phyloP scores from a whole-genome alignment of 2,888 invertebrate genomes.

The Prosapia bicincta region DNA sequence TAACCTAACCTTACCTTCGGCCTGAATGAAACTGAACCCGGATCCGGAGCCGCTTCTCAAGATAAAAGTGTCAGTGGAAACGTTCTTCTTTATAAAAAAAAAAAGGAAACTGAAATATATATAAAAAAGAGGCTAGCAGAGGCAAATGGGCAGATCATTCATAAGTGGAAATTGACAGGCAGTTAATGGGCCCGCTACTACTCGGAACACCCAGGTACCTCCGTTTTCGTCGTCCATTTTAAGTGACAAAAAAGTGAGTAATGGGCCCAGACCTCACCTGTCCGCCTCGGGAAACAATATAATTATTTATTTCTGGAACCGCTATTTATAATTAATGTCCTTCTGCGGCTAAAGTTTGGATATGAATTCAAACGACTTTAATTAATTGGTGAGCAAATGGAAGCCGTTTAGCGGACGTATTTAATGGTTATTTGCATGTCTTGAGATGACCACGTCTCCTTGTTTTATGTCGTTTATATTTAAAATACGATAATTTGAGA shows the following conservation, averaged over 20 bases:
- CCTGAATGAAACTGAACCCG: not conserved
- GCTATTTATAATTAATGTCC: slow-evolving; percentile 2
- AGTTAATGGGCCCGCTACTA: slow-evolving; percentile 24
- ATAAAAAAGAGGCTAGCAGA: not conserved
- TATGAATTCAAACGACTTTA: not conserved
- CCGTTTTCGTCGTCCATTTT: slow-evolving; percentile 4
- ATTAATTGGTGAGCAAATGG: not conserved
- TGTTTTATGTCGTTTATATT: too few relatives aligned
- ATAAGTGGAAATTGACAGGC: slow-evolving; percentile 27
- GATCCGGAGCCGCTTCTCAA: not conserved
- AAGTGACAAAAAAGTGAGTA: slow-evolving; percentile 24
- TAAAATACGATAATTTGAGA: too few relatives aligned
- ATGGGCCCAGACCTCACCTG: slow-evolving; percentile 8
- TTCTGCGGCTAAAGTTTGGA: not conserved
- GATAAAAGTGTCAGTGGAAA: not conserved
- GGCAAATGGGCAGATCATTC: slow-evolving; percentile 26
- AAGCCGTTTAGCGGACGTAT: not conserved
- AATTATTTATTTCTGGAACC: slow-evolving; percentile 16
- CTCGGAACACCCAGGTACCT: slow-evolving; percentile 16
- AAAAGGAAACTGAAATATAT: not conserved
- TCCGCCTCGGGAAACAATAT: slow-evolving; percentile 24
- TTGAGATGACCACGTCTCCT: not conserved
- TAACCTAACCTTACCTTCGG: too few relatives aligned
- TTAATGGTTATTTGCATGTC: not conserved
- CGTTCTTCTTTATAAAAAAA: not conserved